Evolutionary conservation across 2,888 invertebrate genomes (phyloP).

Genomic region (Leptarthrus brevirostris): DNA sequence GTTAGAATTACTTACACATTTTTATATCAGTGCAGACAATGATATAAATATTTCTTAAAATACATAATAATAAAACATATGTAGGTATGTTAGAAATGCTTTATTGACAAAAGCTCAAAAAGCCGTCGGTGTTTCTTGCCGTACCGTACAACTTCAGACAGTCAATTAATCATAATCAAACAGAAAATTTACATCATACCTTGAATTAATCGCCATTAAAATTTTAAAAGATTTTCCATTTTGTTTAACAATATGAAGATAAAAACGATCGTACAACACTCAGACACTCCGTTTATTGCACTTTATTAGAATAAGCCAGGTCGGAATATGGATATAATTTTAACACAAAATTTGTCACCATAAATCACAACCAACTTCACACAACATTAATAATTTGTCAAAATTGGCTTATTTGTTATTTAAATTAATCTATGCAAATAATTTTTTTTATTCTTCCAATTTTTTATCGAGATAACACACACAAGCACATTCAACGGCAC

Average conservation of each 20-base stretch:
- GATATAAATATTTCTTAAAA: no score
- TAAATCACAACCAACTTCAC: constrained; percentile 38
- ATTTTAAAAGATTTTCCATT: not conserved
- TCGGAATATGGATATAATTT: constrained; percentile 9
- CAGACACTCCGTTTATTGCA: constrained; percentile 34
- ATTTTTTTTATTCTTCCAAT: no score
- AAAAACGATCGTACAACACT: not conserved
- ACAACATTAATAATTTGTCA: constrained; percentile 41
- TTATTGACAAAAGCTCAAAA: no score
- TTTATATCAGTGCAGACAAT: no score
- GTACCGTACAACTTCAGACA: no score
- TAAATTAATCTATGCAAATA: constrained; percentile 30
- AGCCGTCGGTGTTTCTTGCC: no score
- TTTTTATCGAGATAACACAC: no score
- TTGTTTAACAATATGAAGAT: not conserved
- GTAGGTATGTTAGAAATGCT: no score
- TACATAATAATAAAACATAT: no score
- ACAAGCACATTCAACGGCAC: not conserved
- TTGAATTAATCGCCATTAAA: not conserved
- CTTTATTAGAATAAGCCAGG: not conserved
- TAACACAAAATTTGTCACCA: constrained; percentile 39
- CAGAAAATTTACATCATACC: not conserved
- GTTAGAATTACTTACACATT: no score
- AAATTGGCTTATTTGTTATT: constrained; percentile 30
- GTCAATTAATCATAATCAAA: not conserved